Base-by-base conservation (phyloP, 1,140 invertebrate genomes). In the Calosoma granatense region DNA sequence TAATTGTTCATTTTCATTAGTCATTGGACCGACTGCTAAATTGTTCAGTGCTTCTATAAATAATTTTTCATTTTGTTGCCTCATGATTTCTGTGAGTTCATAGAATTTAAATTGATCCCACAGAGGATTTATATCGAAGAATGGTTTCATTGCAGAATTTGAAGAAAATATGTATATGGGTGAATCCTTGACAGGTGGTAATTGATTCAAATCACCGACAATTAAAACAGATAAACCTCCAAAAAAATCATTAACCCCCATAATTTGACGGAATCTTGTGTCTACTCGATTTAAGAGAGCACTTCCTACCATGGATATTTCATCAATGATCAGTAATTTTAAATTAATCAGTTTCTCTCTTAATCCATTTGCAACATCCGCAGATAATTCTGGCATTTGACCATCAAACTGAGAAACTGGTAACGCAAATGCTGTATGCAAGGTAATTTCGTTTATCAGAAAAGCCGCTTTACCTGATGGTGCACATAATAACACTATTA, bases 281-380 rank as follows among this genome's bases (percentile, higher is more conserved):
- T 70, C 61, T n/a, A 72, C 57, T 19, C 62, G 39, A 19, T 51
- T 11, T 20, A 71, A 59, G 23, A 63, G 61, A 47, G 36, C 60
- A 20, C 56, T 20, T 22, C 67, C 65, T n/a, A 71, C 63, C 70
- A 72, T 71, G 17, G 64, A 67, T 22, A 73, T 64, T 65, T 73
- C 70, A 61, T 73, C 71, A 54, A 73, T 70, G 20, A 73, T 72
- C 20, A 73, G 26, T 20, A 71, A 22, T 64, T 68, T 64, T 15
- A 67, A 43, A 53, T 67, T 30, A 22, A 43, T 57, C 11, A 65
- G 60, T 53, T 59, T 60, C 19, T 17, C 22, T 56, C 59, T 19
- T 6, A 68, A 54, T 15, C 54, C 57, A 52, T 66, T 65, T n/a
- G 56, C 56, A 1, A 63, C 41, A 23, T 63, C 61, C n/a, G 56